Percentiles rank a stretch among this genome's conserved stretches.
Conservation (phyloP, 2,888 invertebrate species). For the Steinernema carpocapsae region DNA sequence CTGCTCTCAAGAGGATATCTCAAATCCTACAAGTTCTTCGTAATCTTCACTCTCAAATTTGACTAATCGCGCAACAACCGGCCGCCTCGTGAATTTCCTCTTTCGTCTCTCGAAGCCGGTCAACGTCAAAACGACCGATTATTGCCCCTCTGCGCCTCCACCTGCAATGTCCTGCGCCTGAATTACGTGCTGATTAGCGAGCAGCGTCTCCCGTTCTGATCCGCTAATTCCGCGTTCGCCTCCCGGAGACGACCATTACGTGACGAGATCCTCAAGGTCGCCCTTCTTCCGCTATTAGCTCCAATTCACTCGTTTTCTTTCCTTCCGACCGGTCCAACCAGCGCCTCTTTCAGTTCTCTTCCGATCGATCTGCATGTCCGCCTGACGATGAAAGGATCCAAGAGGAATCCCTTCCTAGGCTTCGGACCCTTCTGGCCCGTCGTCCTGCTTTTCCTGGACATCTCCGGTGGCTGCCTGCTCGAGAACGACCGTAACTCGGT, state of each 20-base stretch:
- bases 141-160: background rate
- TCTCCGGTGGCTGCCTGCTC: constrained; percentile 48
- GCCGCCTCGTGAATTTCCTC: constrained; percentile 1
- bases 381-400: background rate
- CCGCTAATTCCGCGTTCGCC: constrained; percentile 25
- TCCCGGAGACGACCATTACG: background rate
- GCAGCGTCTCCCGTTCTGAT: background rate
- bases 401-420: background rate
- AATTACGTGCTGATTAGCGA: background rate
- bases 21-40: constrained; percentile 34
- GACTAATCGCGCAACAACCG: constrained; percentile 13
- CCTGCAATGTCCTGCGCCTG: background rate
- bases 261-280: constrained; percentile 13
- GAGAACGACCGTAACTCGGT: constrained; percentile 61
- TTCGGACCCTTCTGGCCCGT: background rate
- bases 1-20: constrained; percentile 33
- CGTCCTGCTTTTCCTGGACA: background rate
- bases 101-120: background rate
- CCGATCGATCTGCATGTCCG: constrained; percentile 7
- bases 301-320: constrained; percentile 13
- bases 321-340: background rate
- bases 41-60: constrained; percentile 24
- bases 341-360: background rate
- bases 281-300: constrained; percentile 4
- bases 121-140: background rate